These are phyloP conservation scores for Leucozona laternaria DNA, from an alignment of 2,888 invertebrate genomes.

Conservation along the genomic window DNA sequence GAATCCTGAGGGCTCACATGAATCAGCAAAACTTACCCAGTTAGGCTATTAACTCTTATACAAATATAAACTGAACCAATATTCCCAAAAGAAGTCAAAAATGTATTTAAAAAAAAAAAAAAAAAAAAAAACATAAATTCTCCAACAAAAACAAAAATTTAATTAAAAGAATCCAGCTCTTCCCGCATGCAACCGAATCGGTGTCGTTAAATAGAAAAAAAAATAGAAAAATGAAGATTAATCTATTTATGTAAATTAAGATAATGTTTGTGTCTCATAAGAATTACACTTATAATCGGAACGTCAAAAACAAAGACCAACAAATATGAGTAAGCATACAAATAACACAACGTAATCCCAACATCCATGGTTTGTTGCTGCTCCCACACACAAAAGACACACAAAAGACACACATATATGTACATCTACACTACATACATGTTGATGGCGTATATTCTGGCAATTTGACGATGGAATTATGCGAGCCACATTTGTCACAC, in stretches of 20 bases:
- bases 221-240: slow-evolving; percentile 30
- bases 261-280: slow-evolving; percentile 31
- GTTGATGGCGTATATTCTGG: neutral
- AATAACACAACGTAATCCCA: neutral
- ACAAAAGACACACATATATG: neutral
- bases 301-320: slow-evolving; percentile 26
- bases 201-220: neutral
- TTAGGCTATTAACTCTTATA: too few species aligned
- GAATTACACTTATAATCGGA: slow-evolving; percentile 40
- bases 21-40: too few species aligned
- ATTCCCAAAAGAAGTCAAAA: too few species aligned
- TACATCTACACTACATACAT: too few species aligned
- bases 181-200: neutral
- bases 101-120: neutral
- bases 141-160: slow-evolving; percentile 14
- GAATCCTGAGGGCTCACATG: too few species aligned
- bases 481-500: slow-evolving; percentile 44
- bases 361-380: neutral
- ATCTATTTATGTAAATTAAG: slow-evolving; percentile 36
- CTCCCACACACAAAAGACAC: slow-evolving; percentile 24
- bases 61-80: too few species aligned
- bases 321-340: slow-evolving; percentile 17
- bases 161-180: neutral
- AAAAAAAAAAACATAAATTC: neutral
- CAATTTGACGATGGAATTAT: slow-evolving; percentile 31